These are phyloP conservation scores for Drosophila formosana DNA, from an alignment of 2,888 invertebrate genomes.

Conservation along the genomic window DNA sequence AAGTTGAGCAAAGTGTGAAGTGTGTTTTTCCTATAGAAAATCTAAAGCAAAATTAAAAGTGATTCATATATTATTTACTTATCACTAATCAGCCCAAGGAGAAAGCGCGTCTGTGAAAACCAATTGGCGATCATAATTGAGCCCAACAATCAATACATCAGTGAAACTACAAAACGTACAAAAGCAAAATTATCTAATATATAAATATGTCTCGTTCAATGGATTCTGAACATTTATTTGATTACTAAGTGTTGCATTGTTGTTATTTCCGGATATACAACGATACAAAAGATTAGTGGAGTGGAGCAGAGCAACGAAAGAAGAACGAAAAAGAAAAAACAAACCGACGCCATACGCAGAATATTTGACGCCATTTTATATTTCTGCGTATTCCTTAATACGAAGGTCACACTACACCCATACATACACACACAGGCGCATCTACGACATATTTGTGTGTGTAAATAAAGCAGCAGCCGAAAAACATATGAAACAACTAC, in stretches of 20 bases:
- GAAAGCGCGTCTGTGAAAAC: not conserved
- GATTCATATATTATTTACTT: slow-evolving; percentile 11
- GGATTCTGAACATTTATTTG: slow-evolving; percentile 83
- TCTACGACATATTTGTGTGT: slow-evolving; percentile 9
- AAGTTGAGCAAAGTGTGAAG: slow-evolving; percentile 5
- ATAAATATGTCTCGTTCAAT: slow-evolving; percentile 80
- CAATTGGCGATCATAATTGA: slow-evolving; percentile 6
- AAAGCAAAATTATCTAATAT: slow-evolving; percentile 46
- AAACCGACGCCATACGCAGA: slow-evolving; percentile 40
- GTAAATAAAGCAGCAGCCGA: slow-evolving; percentile 4
- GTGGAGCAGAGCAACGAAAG: not conserved
- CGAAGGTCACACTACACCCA: slow-evolving; percentile 52
- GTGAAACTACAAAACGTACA: slow-evolving; percentile 12
- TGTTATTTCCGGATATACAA: slow-evolving; percentile 23
- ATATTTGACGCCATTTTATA: slow-evolving; percentile 52
- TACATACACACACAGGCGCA: slow-evolving; percentile 10
- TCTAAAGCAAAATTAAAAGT: slow-evolving; percentile 13
- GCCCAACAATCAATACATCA: slow-evolving; percentile 3
- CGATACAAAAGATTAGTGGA: slow-evolving; percentile 24
- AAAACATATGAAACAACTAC: slow-evolving; percentile 20
- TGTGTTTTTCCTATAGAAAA: slow-evolving; percentile 19
- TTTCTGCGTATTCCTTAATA: slow-evolving; percentile 50
- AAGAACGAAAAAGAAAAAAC: slow-evolving; percentile 5
- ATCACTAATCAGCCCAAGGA: not conserved
- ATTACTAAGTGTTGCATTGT: slow-evolving; percentile 40